Conservation (phyloP, 2,797 vertebrate genomes). For the Oophaga sylvatica region DNA sequence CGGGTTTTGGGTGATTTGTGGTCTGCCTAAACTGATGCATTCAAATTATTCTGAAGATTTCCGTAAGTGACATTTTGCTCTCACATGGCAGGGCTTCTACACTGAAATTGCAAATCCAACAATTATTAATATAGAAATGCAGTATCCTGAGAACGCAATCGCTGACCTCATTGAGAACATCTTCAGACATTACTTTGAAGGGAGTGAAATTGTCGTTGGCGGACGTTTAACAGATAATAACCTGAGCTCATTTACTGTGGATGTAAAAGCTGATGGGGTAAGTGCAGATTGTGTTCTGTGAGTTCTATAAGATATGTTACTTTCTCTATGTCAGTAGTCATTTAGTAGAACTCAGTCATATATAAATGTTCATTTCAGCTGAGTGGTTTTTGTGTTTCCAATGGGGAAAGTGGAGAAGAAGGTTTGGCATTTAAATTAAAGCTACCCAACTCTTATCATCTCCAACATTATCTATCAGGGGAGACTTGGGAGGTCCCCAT, state of each 20-base stretch:
- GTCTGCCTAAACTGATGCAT: background rate
- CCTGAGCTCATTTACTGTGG: conserved; percentile 69
- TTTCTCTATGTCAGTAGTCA: background rate
- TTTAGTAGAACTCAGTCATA: background rate
- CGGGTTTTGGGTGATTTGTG: background rate
- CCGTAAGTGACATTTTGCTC: background rate
- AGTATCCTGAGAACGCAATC: conserved; percentile 72
- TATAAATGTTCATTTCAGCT: no score
- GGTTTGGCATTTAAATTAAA: no score
- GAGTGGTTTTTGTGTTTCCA: no score
- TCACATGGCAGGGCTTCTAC: conserved; percentile 75
- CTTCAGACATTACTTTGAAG: conserved; percentile 75
- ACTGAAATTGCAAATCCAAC: conserved; percentile 77
- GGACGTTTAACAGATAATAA: conserved; percentile 71
- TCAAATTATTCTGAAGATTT: background rate
- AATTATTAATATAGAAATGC: conserved; percentile 73
- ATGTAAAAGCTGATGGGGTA: conserved; percentile 76
- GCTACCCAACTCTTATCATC: no score
- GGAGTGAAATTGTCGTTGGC: conserved; percentile 80
- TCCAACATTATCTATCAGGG: no score
- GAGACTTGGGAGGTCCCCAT: no score
- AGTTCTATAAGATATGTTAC: background rate
- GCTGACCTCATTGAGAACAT: conserved; percentile 72
- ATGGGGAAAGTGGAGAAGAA: no score
- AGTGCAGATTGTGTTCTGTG: background rate